These are phyloP conservation scores for Salpingus planirostris DNA, from an alignment of 2,888 invertebrate genomes.

Conservation along the genomic window DNA sequence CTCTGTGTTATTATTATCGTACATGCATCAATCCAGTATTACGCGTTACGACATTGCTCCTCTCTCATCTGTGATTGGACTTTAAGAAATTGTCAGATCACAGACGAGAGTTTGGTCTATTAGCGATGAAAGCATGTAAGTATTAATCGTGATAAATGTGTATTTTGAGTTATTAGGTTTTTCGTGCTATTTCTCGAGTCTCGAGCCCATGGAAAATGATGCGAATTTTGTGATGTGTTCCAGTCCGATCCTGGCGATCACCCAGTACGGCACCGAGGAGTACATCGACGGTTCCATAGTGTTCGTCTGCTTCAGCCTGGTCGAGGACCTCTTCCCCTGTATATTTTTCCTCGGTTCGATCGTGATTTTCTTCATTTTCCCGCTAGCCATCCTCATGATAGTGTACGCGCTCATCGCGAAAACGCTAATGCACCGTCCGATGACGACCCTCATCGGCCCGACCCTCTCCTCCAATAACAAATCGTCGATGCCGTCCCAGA, in stretches of 20 bases:
- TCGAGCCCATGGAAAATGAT: too few relatives aligned
- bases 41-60: too few relatives aligned
- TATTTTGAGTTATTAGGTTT: too few relatives aligned
- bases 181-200: too few relatives aligned
- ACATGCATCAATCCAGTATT: too few relatives aligned
- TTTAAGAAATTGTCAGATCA: too few relatives aligned
- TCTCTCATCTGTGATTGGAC: too few relatives aligned
- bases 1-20: too few relatives aligned
- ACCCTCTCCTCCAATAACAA: conserved; percentile 48
- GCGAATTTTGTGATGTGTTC: conserved; percentile 25
- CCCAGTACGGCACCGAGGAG: conserved; percentile 62
- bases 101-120: too few relatives aligned
- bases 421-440: conserved; percentile 69
- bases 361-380: conserved; percentile 75
- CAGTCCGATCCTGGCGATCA: conserved; percentile 81
- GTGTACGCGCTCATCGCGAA: conserved; percentile 80
- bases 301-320: conserved; percentile 73
- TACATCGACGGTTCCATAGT: conserved; percentile 64
- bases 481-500: conserved; percentile 42
- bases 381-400: conserved; percentile 68
- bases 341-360: conserved; percentile 74
- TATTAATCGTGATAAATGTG: too few relatives aligned
- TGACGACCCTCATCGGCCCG: conserved; percentile 53
- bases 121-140: too few relatives aligned
- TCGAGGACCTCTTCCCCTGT: conserved; percentile 68